Conservation (phyloP, 2,797 vertebrate species). For the Megalops cyprinoides region DNA sequence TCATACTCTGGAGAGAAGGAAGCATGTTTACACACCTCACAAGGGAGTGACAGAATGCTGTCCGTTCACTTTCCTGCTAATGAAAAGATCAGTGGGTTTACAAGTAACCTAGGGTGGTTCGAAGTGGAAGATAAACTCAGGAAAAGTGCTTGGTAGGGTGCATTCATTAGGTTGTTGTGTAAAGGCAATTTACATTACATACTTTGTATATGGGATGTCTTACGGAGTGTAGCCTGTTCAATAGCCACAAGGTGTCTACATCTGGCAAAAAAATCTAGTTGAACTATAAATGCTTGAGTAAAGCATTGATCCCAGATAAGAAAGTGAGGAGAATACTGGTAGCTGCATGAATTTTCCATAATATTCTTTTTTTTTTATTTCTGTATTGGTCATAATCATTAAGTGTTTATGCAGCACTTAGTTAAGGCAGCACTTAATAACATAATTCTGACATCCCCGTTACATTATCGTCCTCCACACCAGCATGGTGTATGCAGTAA, state of each 20-base stretch:
- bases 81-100: neutral
- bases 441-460: too few species aligned
- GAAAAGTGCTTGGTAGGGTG: neutral
- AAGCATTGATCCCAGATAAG: too few species aligned
- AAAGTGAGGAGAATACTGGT: neutral
- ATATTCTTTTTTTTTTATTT: too few species aligned
- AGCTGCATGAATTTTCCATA: too few species aligned
- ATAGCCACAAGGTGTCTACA: too few species aligned
- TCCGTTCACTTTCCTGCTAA: neutral
- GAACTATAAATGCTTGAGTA: too few species aligned
- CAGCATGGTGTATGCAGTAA: too few species aligned
- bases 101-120: neutral
- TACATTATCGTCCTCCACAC: too few species aligned
- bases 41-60: conserved; percentile 32
- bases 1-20: conserved; percentile 36
- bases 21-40: conserved; percentile 31
- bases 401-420: neutral
- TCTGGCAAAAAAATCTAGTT: too few species aligned
- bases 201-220: too few species aligned
- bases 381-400: neutral
- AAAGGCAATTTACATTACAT: neutral
- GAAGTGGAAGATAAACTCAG: neutral
- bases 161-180: neutral
- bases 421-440: too few species aligned
- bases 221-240: too few species aligned